A percentile compares a stretch with the other conserved stretches of the same genome.
Evolutionary conservation across 2,113 vertebrate genomes (phyloP).

Genomic region (Leucopsar rothschildi): DNA sequence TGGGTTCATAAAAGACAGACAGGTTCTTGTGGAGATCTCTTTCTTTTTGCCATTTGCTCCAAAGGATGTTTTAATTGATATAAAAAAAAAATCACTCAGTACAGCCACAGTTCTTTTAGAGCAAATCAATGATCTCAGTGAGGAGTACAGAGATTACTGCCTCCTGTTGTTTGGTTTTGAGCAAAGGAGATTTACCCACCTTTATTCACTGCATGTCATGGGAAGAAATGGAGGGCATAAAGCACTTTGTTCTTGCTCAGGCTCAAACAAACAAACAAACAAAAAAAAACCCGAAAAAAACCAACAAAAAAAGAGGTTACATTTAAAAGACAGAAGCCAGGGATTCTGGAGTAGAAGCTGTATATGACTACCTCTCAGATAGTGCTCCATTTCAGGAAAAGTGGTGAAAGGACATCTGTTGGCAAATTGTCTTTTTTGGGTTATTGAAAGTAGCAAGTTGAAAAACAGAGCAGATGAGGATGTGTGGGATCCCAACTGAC

Average conservation of each 20-base stretch:
- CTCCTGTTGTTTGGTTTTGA: background rate
- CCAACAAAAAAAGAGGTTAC: background rate
- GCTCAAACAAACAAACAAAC: background rate
- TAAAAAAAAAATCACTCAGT: background rate
- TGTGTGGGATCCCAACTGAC: constrained; percentile 33
- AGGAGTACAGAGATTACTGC: background rate
- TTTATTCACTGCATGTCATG: background rate
- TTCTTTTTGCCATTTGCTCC: background rate
- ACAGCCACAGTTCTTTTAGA: background rate
- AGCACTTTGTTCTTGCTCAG: background rate
- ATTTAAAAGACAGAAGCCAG: background rate
- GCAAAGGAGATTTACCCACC: background rate
- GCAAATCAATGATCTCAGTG: background rate
- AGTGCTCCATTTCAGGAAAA: background rate
- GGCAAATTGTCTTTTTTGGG: constrained; percentile 1
- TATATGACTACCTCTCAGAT: background rate
- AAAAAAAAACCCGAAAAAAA: too few species aligned
- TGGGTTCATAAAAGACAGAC: background rate
- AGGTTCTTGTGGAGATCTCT: background rate
- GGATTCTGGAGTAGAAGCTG: background rate
- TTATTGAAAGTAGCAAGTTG: constrained; percentile 9
- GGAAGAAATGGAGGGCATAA: background rate
- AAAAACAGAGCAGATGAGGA: background rate
- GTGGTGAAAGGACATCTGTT: constrained; percentile 21
- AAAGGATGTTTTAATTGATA: background rate